Evolutionary conservation across 1,140 invertebrate species (phyloP).

Genomic region (Heliconius himera): DNA sequence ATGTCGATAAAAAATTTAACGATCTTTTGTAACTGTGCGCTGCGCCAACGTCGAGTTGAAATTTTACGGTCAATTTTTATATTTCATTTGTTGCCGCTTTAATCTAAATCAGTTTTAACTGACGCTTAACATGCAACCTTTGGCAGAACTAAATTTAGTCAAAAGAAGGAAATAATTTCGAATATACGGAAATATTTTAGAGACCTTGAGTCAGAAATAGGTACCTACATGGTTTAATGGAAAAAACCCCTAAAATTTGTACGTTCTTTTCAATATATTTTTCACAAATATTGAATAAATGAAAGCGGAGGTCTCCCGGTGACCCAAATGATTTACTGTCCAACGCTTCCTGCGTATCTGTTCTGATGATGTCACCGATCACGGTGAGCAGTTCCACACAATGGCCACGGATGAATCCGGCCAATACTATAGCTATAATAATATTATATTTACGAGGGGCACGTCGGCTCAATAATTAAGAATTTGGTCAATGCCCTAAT

Average conservation of each 20-base stretch:
- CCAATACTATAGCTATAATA: constrained; percentile 63
- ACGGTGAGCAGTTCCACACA: constrained; percentile 59
- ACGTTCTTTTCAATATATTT: neutral
- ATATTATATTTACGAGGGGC: constrained; percentile 79
- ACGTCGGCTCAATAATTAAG: constrained; percentile 76
- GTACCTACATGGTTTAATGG: neutral
- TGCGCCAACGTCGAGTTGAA: constrained; percentile 60
- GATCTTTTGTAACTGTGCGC: constrained; percentile 56
- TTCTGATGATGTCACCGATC: constrained; percentile 61
- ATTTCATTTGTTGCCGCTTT: constrained; percentile 70
- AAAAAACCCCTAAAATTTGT: neutral
- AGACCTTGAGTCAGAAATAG: constrained; percentile 28
- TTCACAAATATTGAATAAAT: neutral
- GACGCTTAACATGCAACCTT: constrained; percentile 64
- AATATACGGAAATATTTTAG: constrained; percentile 53
- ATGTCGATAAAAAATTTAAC: constrained; percentile 58
- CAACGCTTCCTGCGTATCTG: constrained; percentile 35
- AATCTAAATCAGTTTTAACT: constrained; percentile 71
- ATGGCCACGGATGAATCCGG: constrained; percentile 71
- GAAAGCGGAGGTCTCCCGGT: neutral
- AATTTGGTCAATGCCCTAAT: constrained; percentile 72
- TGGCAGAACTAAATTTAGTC: constrained; percentile 65
- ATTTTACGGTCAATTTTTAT: constrained; percentile 80
- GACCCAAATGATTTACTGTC: constrained; percentile 13
- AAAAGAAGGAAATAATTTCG: constrained; percentile 61